Conservation (phyloP, 2,888 invertebrate genomes). For the Troides oblongomaculatus region DNA sequence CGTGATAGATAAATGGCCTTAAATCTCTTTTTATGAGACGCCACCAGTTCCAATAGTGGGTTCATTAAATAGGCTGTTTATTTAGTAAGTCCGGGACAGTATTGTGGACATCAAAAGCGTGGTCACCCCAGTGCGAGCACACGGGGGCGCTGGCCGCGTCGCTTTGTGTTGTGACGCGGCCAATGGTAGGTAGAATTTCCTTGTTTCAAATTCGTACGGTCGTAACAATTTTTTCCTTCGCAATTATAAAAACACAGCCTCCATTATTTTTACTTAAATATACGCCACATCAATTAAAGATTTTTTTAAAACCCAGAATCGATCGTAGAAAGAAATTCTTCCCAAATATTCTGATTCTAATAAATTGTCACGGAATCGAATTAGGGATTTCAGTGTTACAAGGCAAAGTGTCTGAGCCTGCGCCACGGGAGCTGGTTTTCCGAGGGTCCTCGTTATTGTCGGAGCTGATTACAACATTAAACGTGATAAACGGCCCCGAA, state of each 20-base stretch:
- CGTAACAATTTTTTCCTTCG: constrained; percentile 30
- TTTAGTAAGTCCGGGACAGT: background rate
- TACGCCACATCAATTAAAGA: background rate
- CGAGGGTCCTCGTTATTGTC: background rate
- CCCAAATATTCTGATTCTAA: too few relatives aligned
- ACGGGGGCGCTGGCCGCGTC: constrained; percentile 53
- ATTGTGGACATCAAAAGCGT: background rate
- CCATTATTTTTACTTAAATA: background rate
- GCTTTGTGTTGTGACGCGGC: constrained; percentile 36
- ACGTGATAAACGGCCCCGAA: constrained; percentile 31
- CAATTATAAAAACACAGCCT: constrained; percentile 16
- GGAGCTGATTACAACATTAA: constrained; percentile 19
- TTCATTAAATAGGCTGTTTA: background rate
- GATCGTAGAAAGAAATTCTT: too few relatives aligned
- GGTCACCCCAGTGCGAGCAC: constrained; percentile 31
- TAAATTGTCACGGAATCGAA: too few relatives aligned
- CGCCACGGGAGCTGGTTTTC: too few relatives aligned
- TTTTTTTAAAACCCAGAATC: background rate
- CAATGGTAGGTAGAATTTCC: constrained; percentile 31
- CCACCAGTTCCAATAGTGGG: too few relatives aligned
- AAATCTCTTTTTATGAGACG: too few relatives aligned
- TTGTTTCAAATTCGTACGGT: constrained; percentile 32
- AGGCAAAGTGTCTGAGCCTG: too few relatives aligned
- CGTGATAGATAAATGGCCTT: too few relatives aligned
- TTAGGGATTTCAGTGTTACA: too few relatives aligned